Percentiles rank a stretch among this genome's conserved stretches.
phyloP scores from a whole-genome alignment of 2,888 invertebrate genomes.

The Fragum sueziense region DNA sequence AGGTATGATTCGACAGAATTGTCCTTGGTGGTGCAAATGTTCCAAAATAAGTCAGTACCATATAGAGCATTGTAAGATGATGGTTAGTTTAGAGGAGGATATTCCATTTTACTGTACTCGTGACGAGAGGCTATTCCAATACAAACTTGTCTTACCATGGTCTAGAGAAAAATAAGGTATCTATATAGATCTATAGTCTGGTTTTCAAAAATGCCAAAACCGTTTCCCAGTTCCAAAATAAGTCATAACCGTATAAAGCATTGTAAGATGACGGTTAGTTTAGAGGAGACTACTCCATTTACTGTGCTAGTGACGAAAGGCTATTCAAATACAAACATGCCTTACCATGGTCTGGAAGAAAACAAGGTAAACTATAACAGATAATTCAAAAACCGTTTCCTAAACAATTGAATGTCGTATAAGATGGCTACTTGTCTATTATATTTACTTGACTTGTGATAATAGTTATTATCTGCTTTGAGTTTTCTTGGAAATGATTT shows the following conservation, averaged over 20 bases:
- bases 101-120: conserved; percentile 11
- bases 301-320: conserved; percentile 8
- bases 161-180: conserved; percentile 9
- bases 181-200: too few species aligned
- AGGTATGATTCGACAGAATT: too few species aligned
- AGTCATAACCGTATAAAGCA: too few species aligned
- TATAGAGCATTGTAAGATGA: too few species aligned
- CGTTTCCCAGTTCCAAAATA: too few species aligned
- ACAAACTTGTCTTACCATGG: neutral
- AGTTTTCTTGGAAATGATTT: too few species aligned
- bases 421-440: neutral
- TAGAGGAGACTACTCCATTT: conserved; percentile 5
- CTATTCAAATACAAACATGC: neutral
- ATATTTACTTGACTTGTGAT: neutral
- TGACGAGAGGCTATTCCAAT: conserved; percentile 3
- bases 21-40: too few species aligned
- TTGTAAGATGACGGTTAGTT: neutral
- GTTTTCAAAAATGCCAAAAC: too few species aligned
- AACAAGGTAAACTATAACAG: conserved; percentile 9
- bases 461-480: too few species aligned
- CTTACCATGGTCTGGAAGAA: neutral
- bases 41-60: too few species aligned
- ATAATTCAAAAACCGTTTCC: too few species aligned
- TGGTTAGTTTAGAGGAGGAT: neutral
- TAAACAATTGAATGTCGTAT: too few species aligned